Percentiles rank a stretch among this genome's conserved stretches.
phyloP scores from a whole-genome alignment of 2,797 vertebrate genomes.

The Pangasius macronema region DNA sequence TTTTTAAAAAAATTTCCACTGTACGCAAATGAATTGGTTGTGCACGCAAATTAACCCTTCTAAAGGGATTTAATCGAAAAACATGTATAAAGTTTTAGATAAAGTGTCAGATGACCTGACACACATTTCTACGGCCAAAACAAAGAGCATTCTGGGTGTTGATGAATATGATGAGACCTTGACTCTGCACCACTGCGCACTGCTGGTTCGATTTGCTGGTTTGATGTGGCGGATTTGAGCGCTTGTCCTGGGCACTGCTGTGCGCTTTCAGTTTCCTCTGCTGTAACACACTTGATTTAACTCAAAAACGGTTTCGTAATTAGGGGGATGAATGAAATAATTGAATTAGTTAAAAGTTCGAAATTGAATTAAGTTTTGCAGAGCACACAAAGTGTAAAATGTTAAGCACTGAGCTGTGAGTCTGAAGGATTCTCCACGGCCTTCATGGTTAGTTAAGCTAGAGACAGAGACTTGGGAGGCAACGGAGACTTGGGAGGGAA shows the following conservation, averaged over 20 bases:
- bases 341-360: slow-evolving; percentile 31
- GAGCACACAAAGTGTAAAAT: background rate
- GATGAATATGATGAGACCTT: background rate
- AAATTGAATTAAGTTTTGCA: slow-evolving; percentile 26
- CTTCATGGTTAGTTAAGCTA: slow-evolving; percentile 30
- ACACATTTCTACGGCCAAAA: background rate
- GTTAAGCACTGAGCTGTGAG: slow-evolving; percentile 3
- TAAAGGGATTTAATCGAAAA: background rate
- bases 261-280: background rate
- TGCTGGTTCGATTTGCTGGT: background rate
- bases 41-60: background rate
- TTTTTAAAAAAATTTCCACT: no score
- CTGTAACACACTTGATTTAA: slow-evolving; percentile 25
- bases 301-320: slow-evolving; percentile 29
- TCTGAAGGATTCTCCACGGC: slow-evolving; percentile 23
- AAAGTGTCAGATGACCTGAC: background rate
- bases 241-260: background rate
- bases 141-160: background rate
- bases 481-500: background rate
- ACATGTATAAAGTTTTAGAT: background rate
- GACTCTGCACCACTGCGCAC: slow-evolving; percentile 9
- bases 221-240: background rate
- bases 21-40: no score
- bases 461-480: no score
- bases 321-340: slow-evolving; percentile 21